These are phyloP conservation scores for Notechis scutatus DNA, from an alignment of 2,113 vertebrate species.

Conservation along the genomic window DNA sequence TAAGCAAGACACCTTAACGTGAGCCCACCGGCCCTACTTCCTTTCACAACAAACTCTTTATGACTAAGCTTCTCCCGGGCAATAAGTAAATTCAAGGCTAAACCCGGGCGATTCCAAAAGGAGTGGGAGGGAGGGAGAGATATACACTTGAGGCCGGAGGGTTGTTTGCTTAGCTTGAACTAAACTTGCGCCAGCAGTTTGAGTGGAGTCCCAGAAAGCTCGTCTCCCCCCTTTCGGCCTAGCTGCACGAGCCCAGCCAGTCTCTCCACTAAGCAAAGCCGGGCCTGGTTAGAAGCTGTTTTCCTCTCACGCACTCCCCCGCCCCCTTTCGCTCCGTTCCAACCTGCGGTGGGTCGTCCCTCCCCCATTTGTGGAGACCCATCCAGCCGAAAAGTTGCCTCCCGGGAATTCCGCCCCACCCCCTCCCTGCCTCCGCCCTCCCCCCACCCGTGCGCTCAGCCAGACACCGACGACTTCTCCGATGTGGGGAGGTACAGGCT, in stretches of 20 bases:
- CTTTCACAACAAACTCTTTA: conserved; percentile 42
- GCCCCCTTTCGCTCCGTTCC: conserved; percentile 2
- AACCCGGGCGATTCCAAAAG: neutral
- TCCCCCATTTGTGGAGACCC: conserved; percentile 44
- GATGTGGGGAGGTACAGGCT: conserved; percentile 45
- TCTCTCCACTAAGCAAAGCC: conserved; percentile 54
- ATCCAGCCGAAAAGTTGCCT: conserved; percentile 49
- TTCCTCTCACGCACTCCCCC: conserved; percentile 30
- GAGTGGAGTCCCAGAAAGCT: neutral
- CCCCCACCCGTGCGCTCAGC: conserved; percentile 26
- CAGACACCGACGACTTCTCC: conserved; percentile 39
- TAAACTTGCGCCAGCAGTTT: neutral
- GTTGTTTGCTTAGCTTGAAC: conserved; percentile 24
- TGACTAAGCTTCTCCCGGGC: conserved; percentile 44
- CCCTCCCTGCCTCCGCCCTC: neutral
- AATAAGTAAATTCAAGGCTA: conserved; percentile 37
- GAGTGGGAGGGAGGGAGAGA: neutral
- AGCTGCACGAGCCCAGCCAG: conserved; percentile 52
- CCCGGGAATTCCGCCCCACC: conserved; percentile 39
- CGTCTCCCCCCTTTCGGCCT: conserved; percentile 61
- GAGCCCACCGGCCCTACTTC: neutral
- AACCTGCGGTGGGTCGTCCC: neutral
- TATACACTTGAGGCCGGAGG: neutral
- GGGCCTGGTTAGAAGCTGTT: conserved; percentile 56
- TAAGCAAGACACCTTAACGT: neutral